These are phyloP conservation scores for Sarcophaga peregrina DNA, from an alignment of 1,140 invertebrate species.

Conservation along the genomic window DNA sequence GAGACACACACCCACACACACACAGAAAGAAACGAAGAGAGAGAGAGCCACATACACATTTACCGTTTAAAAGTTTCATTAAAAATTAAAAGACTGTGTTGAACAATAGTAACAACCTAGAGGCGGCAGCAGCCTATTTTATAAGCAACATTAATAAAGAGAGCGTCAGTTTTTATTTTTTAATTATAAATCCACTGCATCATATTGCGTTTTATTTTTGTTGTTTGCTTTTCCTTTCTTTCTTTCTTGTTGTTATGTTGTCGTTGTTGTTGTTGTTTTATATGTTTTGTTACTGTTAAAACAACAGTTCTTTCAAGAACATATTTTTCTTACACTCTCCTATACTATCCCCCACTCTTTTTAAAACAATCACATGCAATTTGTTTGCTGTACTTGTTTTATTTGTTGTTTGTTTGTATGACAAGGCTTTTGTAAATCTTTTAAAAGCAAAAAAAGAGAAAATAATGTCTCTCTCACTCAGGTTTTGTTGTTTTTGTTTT, in stretches of 20 bases:
- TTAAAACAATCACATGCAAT: constrained; percentile 4
- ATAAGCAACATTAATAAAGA: no score
- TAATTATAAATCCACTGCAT: constrained; percentile 15
- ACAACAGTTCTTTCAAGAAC: no score
- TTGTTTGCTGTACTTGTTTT: background rate
- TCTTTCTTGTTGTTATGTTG: no score
- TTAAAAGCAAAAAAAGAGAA: background rate
- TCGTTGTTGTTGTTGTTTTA: no score
- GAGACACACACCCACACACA: no score
- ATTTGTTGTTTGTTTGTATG: background rate
- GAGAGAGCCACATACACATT: no score
- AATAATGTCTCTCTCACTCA: no score
- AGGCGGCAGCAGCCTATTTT: background rate
- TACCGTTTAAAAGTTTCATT: background rate
- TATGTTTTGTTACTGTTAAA: no score
- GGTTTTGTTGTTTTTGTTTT: no score
- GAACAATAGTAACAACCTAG: background rate
- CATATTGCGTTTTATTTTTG: background rate
- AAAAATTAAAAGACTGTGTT: constrained; percentile 1
- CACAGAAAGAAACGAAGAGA: no score
- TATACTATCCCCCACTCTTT: background rate
- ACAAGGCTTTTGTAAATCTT: constrained; percentile 9
- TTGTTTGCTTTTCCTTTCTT: no score
- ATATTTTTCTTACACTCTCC: no score
- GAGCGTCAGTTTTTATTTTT: background rate